A percentile compares a stretch with the other conserved stretches of the same genome.
Conservation (phyloP, 2,113 vertebrate genomes). For the Pluvianellus socialis region DNA sequence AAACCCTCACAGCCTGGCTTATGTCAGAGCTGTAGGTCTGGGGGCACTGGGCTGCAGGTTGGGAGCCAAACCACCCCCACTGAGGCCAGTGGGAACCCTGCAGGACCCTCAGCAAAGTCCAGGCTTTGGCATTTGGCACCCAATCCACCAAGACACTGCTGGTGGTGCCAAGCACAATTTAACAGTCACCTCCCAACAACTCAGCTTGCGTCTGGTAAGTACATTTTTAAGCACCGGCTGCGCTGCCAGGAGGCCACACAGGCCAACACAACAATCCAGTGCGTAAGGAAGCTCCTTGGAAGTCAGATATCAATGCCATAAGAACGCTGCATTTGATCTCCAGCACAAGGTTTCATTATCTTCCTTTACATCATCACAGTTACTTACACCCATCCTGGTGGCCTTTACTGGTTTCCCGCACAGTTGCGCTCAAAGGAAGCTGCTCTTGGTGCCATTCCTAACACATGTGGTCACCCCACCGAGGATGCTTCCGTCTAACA, state of each 20-base stretch:
- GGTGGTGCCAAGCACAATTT: not conserved
- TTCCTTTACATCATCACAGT: not conserved
- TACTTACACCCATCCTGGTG: not conserved
- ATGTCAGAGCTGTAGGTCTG: not conserved
- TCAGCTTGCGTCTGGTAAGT: not conserved
- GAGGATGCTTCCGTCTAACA: not conserved
- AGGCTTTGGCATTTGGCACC: fast-evolving
- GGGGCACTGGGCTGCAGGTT: not conserved
- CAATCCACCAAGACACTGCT: fast-evolving
- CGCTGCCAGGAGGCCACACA: not conserved
- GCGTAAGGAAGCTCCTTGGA: not conserved
- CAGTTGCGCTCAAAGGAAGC: not conserved
- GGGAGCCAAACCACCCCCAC: not conserved
- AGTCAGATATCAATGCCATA: not conserved
- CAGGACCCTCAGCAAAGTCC: not conserved
- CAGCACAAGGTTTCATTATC: not conserved
- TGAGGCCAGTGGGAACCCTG: not conserved
- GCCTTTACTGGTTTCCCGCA: not conserved
- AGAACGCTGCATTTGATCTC: not conserved
- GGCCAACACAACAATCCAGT: not conserved
- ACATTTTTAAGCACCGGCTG: not conserved
- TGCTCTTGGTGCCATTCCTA: not conserved
- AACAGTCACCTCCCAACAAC: not conserved
- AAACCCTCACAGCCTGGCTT: not conserved
- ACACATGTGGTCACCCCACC: not conserved